These are phyloP conservation scores for Terrapene triunguis DNA, from an alignment of 2,113 vertebrate genomes.

Conservation along the genomic window DNA sequence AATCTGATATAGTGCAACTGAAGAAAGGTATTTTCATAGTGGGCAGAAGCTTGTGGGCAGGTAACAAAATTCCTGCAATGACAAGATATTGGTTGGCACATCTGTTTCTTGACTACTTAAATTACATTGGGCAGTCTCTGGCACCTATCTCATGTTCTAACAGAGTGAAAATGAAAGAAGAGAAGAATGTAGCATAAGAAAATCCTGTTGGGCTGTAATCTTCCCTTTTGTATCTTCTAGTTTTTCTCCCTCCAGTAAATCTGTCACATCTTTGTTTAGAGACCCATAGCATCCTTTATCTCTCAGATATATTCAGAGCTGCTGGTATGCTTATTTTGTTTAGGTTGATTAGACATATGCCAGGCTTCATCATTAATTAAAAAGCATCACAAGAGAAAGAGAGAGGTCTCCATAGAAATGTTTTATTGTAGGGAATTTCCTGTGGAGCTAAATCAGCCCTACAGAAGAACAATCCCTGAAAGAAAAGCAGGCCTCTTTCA, in stretches of 20 bases:
- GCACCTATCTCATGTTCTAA: constrained; percentile 52
- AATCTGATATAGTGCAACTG: constrained; percentile 21
- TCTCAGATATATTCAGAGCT: background rate
- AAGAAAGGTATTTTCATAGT: constrained; percentile 61
- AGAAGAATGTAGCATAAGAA: constrained; percentile 57
- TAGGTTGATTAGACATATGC: background rate
- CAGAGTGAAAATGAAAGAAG: constrained; percentile 32
- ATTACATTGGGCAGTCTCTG: constrained; percentile 68
- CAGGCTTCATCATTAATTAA: constrained; percentile 32
- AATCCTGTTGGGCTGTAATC: constrained; percentile 41
- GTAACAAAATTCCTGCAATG: constrained; percentile 66
- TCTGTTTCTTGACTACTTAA: constrained; percentile 74
- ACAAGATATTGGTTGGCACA: constrained; percentile 72
- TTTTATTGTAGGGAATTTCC: background rate
- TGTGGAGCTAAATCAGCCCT: background rate
- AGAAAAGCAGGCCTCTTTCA: background rate
- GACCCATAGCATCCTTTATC: background rate
- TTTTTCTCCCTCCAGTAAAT: constrained; percentile 18
- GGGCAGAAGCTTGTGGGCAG: constrained; percentile 51
- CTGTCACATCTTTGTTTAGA: constrained; percentile 52
- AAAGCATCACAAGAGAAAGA: constrained; percentile 2
- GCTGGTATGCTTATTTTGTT: constrained; percentile 12
- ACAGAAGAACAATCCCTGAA: background rate
- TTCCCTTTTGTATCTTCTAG: constrained; percentile 42
- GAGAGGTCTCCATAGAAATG: constrained; percentile 7